Evolutionary conservation across 2,888 invertebrate genomes (phyloP).

Genomic region (Drosophila putrida): DNA sequence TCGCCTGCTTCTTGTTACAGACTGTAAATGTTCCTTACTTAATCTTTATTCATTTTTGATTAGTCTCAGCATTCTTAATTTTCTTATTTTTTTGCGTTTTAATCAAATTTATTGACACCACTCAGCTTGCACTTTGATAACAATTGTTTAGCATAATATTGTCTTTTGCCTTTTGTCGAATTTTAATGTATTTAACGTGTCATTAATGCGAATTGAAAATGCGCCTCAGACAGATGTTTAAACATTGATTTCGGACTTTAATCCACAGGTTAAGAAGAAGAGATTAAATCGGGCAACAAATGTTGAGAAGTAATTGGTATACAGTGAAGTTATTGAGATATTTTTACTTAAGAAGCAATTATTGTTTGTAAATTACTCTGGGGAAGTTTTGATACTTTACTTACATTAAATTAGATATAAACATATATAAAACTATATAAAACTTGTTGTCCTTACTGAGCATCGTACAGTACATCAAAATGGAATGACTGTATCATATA

Average conservation of each 20-base stretch:
- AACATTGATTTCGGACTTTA: background rate
- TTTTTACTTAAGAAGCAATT: too few species aligned
- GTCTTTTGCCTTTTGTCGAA: constrained; percentile 2
- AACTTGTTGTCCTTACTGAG: too few species aligned
- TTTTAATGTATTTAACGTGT: background rate
- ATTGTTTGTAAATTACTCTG: too few species aligned
- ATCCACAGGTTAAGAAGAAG: constrained; percentile 7
- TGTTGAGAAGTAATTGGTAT: background rate
- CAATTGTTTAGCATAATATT: constrained; percentile 7
- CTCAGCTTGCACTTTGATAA: constrained; percentile 59
- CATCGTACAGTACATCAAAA: too few species aligned
- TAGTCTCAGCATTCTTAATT: constrained; percentile 8
- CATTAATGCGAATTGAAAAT: constrained; percentile 32
- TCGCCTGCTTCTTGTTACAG: constrained; percentile 26
- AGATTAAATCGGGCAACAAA: background rate
- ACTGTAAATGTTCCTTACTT: constrained; percentile 33
- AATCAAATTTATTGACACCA: constrained; percentile 66
- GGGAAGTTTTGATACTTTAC: too few species aligned
- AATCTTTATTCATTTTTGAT: constrained; percentile 31
- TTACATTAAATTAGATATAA: too few species aligned
- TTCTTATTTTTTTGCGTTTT: constrained; percentile 58
- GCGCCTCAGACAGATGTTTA: background rate
- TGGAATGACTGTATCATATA: too few species aligned
- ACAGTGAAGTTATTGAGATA: too few species aligned
- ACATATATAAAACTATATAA: too few species aligned